Percentiles rank a stretch among this genome's conserved stretches.
phyloP scores from a whole-genome alignment of 2,113 vertebrate species.

The Dasypus novemcinctus region DNA sequence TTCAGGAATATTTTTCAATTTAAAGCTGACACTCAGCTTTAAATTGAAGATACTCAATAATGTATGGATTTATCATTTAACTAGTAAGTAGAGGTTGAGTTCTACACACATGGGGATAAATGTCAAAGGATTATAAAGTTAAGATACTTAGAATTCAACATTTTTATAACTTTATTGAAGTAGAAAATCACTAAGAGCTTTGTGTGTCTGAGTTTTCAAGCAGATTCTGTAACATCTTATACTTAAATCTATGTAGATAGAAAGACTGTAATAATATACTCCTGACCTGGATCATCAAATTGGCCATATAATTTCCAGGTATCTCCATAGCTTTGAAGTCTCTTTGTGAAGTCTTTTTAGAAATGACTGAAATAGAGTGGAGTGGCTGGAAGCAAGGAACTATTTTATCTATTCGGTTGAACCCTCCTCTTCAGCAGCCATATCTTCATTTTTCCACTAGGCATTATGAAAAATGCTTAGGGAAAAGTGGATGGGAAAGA shows the following conservation, averaged over 20 bases:
- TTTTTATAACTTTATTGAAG: neutral
- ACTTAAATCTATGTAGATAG: neutral
- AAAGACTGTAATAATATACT: neutral
- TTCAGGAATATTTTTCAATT: constrained; percentile 27
- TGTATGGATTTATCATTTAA: neutral
- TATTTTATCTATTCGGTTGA: neutral
- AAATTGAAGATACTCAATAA: neutral
- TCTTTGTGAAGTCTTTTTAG: neutral
- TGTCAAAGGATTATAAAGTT: neutral
- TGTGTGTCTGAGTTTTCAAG: neutral
- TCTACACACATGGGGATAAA: neutral
- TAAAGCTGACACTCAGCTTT: neutral
- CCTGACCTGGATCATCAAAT: neutral
- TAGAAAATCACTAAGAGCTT: neutral
- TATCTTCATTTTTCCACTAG: neutral
- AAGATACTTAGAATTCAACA: constrained; percentile 2
- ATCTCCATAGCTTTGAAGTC: neutral
- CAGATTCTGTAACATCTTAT: neutral
- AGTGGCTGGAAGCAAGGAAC: neutral
- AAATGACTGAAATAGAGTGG: neutral
- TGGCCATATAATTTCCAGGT: neutral
- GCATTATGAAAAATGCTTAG: neutral
- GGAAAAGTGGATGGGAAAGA: neutral
- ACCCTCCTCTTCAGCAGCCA: neutral
- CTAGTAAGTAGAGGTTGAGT: neutral